Conservation (phyloP, 2,797 vertebrate species). For the Anguilla megastoma region DNA sequence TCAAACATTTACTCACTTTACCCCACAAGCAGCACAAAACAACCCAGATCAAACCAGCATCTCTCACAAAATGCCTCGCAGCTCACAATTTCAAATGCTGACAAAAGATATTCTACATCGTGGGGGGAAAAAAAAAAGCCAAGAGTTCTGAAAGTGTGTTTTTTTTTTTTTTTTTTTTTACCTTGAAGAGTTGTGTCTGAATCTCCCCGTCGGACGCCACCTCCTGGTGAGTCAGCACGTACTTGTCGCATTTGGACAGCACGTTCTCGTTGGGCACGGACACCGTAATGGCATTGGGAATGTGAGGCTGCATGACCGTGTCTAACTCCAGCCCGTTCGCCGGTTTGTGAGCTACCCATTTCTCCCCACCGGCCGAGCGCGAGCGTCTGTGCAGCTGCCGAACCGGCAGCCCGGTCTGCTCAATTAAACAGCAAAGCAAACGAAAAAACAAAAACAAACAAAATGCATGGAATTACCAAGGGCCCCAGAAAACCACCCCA, state of each 20-base stretch:
- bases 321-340: slow-evolving; percentile 82
- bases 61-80: background rate
- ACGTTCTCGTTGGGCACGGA: slow-evolving; percentile 83
- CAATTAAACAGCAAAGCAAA: slow-evolving; percentile 60
- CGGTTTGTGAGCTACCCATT: slow-evolving; percentile 96
- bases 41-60: background rate
- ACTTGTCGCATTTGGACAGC: slow-evolving; percentile 91
- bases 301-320: slow-evolving; percentile 88
- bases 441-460: slow-evolving; percentile 37
- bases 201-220: slow-evolving; percentile 94
- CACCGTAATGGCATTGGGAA: slow-evolving; percentile 89
- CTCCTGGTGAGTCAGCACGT: slow-evolving; percentile 95
- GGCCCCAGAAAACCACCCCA: background rate
- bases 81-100: background rate
- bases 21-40: background rate
- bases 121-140: background rate
- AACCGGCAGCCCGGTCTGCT: slow-evolving; percentile 75
- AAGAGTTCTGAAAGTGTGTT: background rate
- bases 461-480: slow-evolving; percentile 2
- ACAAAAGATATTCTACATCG: background rate
- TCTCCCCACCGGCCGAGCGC: slow-evolving; percentile 84
- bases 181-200: slow-evolving; percentile 93
- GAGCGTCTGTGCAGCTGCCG: slow-evolving; percentile 81
- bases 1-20: background rate
- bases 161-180: slow-evolving; percentile 50